Conservation (phyloP, 2,888 invertebrate genomes). For the Hololepta plana region DNA sequence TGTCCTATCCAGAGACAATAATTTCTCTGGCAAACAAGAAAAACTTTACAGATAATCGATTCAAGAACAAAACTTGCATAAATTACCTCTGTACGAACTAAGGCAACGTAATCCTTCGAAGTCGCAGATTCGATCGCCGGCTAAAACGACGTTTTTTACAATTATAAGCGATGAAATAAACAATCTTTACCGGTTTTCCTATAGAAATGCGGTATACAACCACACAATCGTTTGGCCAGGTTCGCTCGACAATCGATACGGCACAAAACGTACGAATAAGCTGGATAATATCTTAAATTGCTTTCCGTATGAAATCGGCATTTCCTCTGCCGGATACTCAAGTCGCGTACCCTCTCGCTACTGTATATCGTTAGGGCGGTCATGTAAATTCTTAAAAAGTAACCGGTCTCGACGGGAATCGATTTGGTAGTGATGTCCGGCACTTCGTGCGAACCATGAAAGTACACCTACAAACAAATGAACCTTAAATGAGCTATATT, state of each 20-base stretch:
- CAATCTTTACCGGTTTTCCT: slow-evolving; percentile 34
- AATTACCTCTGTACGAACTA: slow-evolving; percentile 1
- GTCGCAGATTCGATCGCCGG: slow-evolving; percentile 38
- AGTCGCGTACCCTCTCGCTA: slow-evolving; percentile 18
- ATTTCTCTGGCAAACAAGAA: slow-evolving; percentile 20
- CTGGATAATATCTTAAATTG: slow-evolving; percentile 41
- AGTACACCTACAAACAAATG: slow-evolving; percentile 30
- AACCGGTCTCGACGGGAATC: slow-evolving; percentile 18
- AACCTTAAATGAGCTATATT: not conserved
- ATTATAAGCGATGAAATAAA: not conserved
- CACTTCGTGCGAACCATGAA: slow-evolving; percentile 49
- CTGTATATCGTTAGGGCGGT: slow-evolving; percentile 22
- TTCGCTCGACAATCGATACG: slow-evolving; percentile 51
- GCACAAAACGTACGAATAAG: slow-evolving; percentile 53
- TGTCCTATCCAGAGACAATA: slow-evolving; percentile 32
- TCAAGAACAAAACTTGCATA: not conserved
- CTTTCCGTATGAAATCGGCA: slow-evolving; percentile 52
- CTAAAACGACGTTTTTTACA: slow-evolving; percentile 19
- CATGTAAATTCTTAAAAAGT: slow-evolving; percentile 21
- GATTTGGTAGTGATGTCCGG: slow-evolving; percentile 41
- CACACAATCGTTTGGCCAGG: slow-evolving; percentile 40
- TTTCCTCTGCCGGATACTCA: slow-evolving; percentile 44
- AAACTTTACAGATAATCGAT: slow-evolving; percentile 2
- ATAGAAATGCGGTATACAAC: slow-evolving; percentile 59
- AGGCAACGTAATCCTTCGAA: slow-evolving; percentile 44